Base-by-base conservation (phyloP, 2,888 invertebrate genomes). In the Agrotis puta region DNA sequence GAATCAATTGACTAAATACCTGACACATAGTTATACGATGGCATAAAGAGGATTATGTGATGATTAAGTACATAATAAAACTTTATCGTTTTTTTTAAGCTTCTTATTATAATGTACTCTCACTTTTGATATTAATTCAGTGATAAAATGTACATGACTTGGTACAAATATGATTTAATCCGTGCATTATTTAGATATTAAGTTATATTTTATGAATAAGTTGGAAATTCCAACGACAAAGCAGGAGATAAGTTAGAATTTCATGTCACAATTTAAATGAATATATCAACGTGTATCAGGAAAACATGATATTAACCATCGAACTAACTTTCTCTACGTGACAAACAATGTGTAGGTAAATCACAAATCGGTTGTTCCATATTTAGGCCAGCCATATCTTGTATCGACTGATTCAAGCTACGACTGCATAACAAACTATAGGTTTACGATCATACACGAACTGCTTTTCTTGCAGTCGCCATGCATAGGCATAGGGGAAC, bases 121-220 rank as follows among this genome's bases (percentile, higher is more conserved):
- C 61, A 45, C 16, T 11, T 39, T 61, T 13, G 59, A 45, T 59
- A 51, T 33, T n/a, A 43, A 72, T 22, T 18, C n/a, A 24, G 22
- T 45, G 33, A 73, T 72, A 72, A 70, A 45, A 70, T 9, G 13
- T 45, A 72, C 61, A 72, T 73, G 61, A 51, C 43, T 45, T 59
- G 45, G 45, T 73, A 47, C 16, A 51, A 14, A 24, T 27, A 45
- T 66, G 18, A 45, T 45, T 20, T 20, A 20, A 24, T 66, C 14
- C 43, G 3, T 53, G 0, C 16, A 45, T 24, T n/a, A n/a, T 73
- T 47, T 43, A 43, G 20, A 56, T 53, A 39, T 7, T 47, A 22
- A 13, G 13, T 5, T 27, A 20, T 22, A 16, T 11, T 27, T n/a
- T n/a, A 11, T 56, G 13, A 18, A 6, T n/a, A n/a, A n/a, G 48